phyloP scores from a whole-genome alignment of 2,888 invertebrate genomes.

The Pocota personata region DNA sequence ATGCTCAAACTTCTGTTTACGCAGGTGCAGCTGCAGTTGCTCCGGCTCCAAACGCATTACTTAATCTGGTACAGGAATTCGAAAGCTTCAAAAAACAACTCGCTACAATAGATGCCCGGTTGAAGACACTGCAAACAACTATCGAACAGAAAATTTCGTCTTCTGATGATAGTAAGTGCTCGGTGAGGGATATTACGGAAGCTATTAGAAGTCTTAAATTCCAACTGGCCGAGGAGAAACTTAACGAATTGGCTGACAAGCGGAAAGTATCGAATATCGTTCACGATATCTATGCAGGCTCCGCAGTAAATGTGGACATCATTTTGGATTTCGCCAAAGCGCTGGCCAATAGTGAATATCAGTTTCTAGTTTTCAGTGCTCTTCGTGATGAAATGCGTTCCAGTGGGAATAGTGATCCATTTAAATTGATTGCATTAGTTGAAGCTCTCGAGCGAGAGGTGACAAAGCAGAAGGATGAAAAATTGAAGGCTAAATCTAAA shows the following conservation, averaged over 20 bases:
- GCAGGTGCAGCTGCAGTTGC: background rate
- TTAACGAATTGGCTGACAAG: background rate
- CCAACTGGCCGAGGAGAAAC: constrained; percentile 32
- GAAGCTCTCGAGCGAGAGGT: constrained; percentile 15
- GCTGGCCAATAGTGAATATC: background rate
- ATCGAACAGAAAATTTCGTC: constrained; percentile 7
- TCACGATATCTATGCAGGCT: constrained; percentile 31
- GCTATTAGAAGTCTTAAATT: constrained; percentile 14
- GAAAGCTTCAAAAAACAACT: constrained; percentile 24
- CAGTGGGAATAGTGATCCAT: constrained; percentile 15
- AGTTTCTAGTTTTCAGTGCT: background rate
- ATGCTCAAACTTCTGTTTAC: background rate
- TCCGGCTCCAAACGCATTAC: background rate
- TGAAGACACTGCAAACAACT: constrained; percentile 14
- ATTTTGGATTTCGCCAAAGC: constrained; percentile 15
- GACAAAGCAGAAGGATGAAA: background rate
- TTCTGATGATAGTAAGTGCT: constrained; percentile 30
- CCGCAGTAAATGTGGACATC: constrained; percentile 4
- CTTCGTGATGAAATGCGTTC: constrained; percentile 15
- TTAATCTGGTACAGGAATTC: constrained; percentile 16
- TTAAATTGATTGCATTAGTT: constrained; percentile 7
- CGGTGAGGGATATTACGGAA: constrained; percentile 28
- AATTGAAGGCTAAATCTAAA: constrained; percentile 7
- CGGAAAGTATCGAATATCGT: constrained; percentile 12
- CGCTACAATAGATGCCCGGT: background rate